Evolutionary conservation across 2,888 invertebrate genomes (phyloP).

Genomic region (Cenopis cana): DNA sequence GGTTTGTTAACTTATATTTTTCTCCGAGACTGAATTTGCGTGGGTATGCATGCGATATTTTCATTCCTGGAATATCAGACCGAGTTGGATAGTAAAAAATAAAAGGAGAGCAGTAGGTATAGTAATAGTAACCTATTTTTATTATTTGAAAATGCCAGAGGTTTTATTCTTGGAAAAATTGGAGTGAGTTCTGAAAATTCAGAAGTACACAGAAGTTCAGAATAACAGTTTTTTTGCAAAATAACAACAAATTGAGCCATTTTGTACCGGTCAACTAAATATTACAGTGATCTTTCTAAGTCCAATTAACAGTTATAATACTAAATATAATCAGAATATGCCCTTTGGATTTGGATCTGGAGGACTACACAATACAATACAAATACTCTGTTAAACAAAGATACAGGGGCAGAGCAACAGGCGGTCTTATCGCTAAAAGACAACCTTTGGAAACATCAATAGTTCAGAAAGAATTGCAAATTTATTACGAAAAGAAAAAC

Average conservation of each 20-base stretch:
- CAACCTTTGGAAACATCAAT: too few species aligned
- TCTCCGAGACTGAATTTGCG: not conserved
- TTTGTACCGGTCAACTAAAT: not conserved
- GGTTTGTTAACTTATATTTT: conserved; percentile 10
- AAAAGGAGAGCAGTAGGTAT: not conserved
- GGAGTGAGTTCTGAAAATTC: conserved; percentile 3
- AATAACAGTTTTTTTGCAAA: too few species aligned
- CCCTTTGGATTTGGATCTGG: not conserved
- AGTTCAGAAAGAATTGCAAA: too few species aligned
- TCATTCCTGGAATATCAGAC: not conserved
- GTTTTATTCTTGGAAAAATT: conserved; percentile 13
- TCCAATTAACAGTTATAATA: too few species aligned
- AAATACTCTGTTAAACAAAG: too few species aligned
- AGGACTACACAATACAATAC: too few species aligned
- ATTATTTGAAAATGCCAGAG: not conserved
- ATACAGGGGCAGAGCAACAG: too few species aligned
- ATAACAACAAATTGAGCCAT: not conserved
- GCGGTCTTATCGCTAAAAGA: too few species aligned
- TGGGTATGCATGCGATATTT: conserved; percentile 7
- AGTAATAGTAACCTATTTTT: not conserved
- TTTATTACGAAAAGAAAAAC: too few species aligned
- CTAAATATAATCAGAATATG: too few species aligned
- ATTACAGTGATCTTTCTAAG: too few species aligned
- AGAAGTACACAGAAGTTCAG: too few species aligned
- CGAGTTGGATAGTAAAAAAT: not conserved